Evolutionary conservation across 2,797 vertebrate species (phyloP), one percentile per base, ranked within the genome.

Genomic region (Enteromius thamalakanensis): DNA sequence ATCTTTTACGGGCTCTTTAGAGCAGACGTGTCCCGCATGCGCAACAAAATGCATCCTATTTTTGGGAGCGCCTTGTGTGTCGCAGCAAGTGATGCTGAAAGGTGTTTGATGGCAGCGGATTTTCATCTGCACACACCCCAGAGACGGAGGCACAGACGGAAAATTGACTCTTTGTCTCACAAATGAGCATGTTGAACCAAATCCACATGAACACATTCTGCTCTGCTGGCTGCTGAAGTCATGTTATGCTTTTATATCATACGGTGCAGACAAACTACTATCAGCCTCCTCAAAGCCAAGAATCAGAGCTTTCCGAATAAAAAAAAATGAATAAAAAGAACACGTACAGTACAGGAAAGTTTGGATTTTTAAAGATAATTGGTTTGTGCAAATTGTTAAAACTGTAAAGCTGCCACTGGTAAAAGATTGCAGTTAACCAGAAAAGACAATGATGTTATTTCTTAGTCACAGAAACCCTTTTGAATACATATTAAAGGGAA

Each of bases 1-100:
- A 86, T 86, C 84, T 83, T 83, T 51, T 69, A 80, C 75, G 51
- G 86, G 62, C 23, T 69, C 80, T 85, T 85, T 77, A 62, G 45
- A 65, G 67, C 58, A 62, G 72, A 85, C 77, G 83, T 80, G 80
- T 51, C 76, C 26, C 58, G 67, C 82, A 86, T 86, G 82, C 75
- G 64, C 74, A 88, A 82, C 51, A 45, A 47, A 55, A 67, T 2
- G 53, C 84, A 62, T 77, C 80, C 82, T 89, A 86, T 86, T 84
- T 85, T 84, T 34, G 83, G 79, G 80, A 65, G 40, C 11, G 75
- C 64, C 68, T 79, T 21, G 76, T 82, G 84, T 68, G 74, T 75
- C 19, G 23, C 81, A 58, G 76, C 55, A 53, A 79, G 76, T 82
- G 85, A 84, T 68, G 84, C 84, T 83, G 79, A 85, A 84, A 82